These are phyloP conservation scores for Danio jaintianensis DNA, from an alignment of 2,797 vertebrate species.

Conservation along the genomic window DNA sequence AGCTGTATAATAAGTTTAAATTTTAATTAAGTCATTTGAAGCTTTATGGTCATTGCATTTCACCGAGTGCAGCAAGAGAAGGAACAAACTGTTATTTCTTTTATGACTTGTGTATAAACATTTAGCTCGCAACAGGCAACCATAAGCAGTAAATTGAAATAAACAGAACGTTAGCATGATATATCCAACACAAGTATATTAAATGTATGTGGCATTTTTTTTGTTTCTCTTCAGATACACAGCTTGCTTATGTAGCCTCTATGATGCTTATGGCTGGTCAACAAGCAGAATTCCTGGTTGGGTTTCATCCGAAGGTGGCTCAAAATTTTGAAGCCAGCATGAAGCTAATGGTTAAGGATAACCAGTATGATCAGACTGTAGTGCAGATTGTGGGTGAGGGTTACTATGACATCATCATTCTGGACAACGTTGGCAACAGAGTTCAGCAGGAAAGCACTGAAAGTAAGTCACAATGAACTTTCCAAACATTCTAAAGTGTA, in stretches of 20 bases:
- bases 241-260: constrained; percentile 68
- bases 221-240: constrained; percentile 60
- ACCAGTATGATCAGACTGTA: constrained; percentile 76
- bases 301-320: constrained; percentile 77
- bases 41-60: constrained; percentile 13
- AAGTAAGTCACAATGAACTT: constrained; percentile 18
- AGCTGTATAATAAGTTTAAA: not conserved
- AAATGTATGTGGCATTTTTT: not conserved
- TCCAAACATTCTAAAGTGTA: not conserved
- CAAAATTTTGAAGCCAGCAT: constrained; percentile 75
- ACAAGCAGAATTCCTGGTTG: constrained; percentile 77
- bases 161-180: not conserved
- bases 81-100: constrained; percentile 5
- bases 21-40: not conserved
- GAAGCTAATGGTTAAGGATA: constrained; percentile 78
- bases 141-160: not conserved
- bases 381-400: constrained; percentile 84
- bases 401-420: constrained; percentile 81
- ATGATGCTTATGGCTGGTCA: constrained; percentile 74
- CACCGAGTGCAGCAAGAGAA: not conserved
- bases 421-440: constrained; percentile 79
- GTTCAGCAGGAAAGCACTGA: constrained; percentile 66
- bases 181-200: not conserved
- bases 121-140: not conserved
- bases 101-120: constrained; percentile 2